These are phyloP conservation scores for Drosophila jambulina DNA, from an alignment of 1,140 invertebrate genomes.

Conservation along the genomic window DNA sequence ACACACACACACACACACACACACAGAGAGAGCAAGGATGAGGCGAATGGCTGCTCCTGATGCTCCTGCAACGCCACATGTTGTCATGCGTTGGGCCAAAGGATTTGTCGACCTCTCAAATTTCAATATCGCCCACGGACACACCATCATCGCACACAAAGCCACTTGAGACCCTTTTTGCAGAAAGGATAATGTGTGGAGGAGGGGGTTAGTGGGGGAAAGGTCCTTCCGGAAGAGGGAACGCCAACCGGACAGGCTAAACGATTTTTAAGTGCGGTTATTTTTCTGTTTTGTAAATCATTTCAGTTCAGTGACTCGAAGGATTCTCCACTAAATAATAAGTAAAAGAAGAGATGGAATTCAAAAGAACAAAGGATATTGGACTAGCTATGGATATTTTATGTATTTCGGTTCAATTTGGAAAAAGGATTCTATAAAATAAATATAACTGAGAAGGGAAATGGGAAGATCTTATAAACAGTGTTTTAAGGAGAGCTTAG, in stretches of 20 bases:
- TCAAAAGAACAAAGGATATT: background rate
- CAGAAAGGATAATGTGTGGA: conserved; percentile 11
- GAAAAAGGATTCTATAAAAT: background rate
- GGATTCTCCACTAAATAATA: conserved; percentile 1
- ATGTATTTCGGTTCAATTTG: background rate
- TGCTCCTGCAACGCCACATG: conserved; percentile 54
- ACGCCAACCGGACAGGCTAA: conserved; percentile 4
- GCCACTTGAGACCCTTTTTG: conserved; percentile 50
- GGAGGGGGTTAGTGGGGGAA: background rate
- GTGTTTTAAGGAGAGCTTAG: background rate
- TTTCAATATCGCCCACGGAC: conserved; percentile 64
- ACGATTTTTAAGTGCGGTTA: conserved; percentile 22
- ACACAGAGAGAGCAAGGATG: conserved; percentile 5
- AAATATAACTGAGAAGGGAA: background rate
- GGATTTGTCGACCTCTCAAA: conserved; percentile 57
- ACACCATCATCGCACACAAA: conserved; percentile 24
- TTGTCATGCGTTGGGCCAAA: conserved; percentile 50
- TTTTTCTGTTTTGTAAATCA: conserved; percentile 17
- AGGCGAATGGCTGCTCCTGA: conserved; percentile 52
- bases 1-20: background rate
- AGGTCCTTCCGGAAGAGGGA: conserved; percentile 5
- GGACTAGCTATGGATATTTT: background rate
- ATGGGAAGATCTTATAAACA: background rate
- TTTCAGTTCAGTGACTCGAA: conserved; percentile 19
- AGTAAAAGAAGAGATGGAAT: background rate